Base-by-base conservation (phyloP, 1,140 invertebrate species). In the Plectrocnemia conspersa region DNA sequence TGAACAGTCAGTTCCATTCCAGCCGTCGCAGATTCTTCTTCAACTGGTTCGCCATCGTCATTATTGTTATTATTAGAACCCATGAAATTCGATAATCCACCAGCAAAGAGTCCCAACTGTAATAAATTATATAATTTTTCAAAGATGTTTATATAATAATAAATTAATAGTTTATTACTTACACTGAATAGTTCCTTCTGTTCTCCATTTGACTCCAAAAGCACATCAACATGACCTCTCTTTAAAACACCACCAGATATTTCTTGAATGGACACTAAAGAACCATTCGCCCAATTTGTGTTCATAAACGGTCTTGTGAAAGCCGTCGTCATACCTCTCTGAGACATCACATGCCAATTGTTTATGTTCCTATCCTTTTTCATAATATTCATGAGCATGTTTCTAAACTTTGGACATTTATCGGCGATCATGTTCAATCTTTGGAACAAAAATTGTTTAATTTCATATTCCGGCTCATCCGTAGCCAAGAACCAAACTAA, bases 1-100 rank as follows among this genome's bases (percentile, higher is more conserved):
- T 91, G 71, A 1, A 94, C 73, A 1, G 81, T 81, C 1, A 94
- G 75, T 66, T 91, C 85, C 82, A 95, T 88, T 19, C 91, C 92
- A 11, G 90, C 91, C 0, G 86, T 89, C 0, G 86, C 77, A 7
- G 77, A 64, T 46, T 84, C 81, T 3, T 79, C 75, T 1, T 79
- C 76, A 1, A 72, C 67, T 2, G 62, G 46, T 2, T 70, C 70
- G 48, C 82, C 80, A 2, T 80, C 76, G 0, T 80, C 75, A 0
- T 65, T 67, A 0, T 52, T 35, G 11, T 73, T 70, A 1, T 64
- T 61, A 15, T 62, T 65, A 10, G 79, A 72, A 1, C 82, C 82
- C 16, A 82, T 73, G 52, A 90, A 78, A 23, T 79, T 80, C 5
- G 78, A 75, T 10, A 95, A 69, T 1, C 90, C 91, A 27, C 81